Conservation (phyloP, 2,888 invertebrate species). For the Apamea anceps region DNA sequence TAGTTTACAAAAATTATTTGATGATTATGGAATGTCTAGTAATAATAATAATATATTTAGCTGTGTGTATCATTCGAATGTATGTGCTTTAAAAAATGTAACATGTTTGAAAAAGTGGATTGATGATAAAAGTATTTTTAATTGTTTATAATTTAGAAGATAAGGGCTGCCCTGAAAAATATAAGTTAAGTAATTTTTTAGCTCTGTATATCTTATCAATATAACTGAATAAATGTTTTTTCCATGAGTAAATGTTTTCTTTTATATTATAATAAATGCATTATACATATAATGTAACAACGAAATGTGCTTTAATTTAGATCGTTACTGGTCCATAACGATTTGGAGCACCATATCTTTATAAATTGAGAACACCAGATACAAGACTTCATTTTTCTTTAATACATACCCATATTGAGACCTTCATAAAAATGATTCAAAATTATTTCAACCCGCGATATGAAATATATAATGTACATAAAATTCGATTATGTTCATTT, state of each 20-base stretch:
- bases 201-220: too few relatives aligned
- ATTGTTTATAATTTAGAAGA: too few relatives aligned
- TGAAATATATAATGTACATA: neutral
- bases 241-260: too few relatives aligned
- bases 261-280: too few relatives aligned
- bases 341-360: neutral
- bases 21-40: neutral
- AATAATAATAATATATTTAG: neutral
- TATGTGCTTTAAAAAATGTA: neutral
- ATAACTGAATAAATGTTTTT: too few relatives aligned
- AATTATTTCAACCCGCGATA: neutral
- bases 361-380: neutral
- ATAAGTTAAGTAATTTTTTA: too few relatives aligned
- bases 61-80: neutral
- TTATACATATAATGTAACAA: too few relatives aligned
- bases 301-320: too few relatives aligned
- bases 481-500: neutral
- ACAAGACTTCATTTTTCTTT: neutral
- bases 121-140: too few relatives aligned
- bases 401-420: neutral
- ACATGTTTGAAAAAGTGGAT: neutral
- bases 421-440: neutral
- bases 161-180: too few relatives aligned
- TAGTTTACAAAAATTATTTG: neutral
- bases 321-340: neutral